Base-by-base conservation (phyloP, 2,113 vertebrate genomes). In the Callaeas wilsoni region DNA sequence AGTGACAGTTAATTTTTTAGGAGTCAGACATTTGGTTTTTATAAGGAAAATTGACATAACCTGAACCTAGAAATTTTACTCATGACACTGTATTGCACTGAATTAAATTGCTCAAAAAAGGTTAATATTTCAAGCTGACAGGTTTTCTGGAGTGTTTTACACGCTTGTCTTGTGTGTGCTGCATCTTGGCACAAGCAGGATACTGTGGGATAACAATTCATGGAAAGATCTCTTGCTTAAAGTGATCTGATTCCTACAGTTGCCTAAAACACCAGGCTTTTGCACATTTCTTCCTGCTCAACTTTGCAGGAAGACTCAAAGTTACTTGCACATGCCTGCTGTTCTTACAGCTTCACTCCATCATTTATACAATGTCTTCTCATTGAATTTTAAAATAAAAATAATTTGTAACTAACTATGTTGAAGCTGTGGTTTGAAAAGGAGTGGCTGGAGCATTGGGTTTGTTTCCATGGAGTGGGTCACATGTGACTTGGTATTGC, bases 161-260 rank as follows among this genome's bases (percentile, higher is more conserved):
- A 7, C 23, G 35, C 4, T 30, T 56, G 12, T 27, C 22, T 46
- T 0, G 0, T 49, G 49, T 63, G 46, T 80, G 25, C 44, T 63
- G 37, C 52, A 27, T 78, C 50, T 39, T 76, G 32, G 37, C 59
- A 27, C 20, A 59, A 79, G 22, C 2, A 0, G 22, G 23, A 35
- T 71, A 16, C 47, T 80, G 57, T 76, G 37, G 41, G 29, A 20
- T 80, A 77, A 55, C 16, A 57, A 14, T 44, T 93, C 4, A 35
- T 53, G 57, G 55, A 62, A 80, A 33, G 27, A 69, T 56, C 12
- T 60, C 12, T 32, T 90, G 21, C 27, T 55, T 65, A 22, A 78
- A 46, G 44, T 74, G 42, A 53, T 23, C 7, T 37, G 22, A 27
- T 49, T 62, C 13, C 29, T 57, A 1, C 23, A 35, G 16, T 53